A percentile compares a stretch with the other conserved stretches of the same genome.
phyloP scores from a whole-genome alignment of 2,888 invertebrate species.

The Noctua janthe region DNA sequence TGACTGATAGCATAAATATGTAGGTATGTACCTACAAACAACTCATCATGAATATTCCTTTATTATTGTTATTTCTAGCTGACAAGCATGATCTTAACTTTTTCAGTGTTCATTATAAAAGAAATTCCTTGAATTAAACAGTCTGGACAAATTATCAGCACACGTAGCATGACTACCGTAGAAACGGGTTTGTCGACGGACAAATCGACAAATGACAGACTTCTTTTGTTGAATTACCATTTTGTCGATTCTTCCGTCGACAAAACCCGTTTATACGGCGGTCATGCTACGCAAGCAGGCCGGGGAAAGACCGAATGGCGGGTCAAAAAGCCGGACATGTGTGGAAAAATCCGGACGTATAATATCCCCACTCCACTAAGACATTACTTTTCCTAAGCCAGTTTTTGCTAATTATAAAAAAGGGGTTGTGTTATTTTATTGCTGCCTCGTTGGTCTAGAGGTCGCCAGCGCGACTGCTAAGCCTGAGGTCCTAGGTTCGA shows the following conservation, averaged over 20 bases:
- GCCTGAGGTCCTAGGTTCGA: too few relatives aligned
- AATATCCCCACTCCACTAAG: not conserved
- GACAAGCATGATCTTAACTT: not conserved
- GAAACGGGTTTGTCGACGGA: too few relatives aligned
- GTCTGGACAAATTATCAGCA: not conserved
- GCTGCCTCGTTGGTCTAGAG: too few relatives aligned
- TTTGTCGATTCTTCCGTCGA: too few relatives aligned
- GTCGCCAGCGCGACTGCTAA: too few relatives aligned
- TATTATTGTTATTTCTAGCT: not conserved
- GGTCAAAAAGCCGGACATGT: not conserved
- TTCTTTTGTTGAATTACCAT: too few relatives aligned
- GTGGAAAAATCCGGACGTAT: not conserved
- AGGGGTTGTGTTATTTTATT: too few relatives aligned
- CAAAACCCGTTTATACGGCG: too few relatives aligned
- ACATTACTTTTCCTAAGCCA: not conserved
- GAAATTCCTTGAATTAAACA: not conserved
- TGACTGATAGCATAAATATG: not conserved
- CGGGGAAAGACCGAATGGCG: not conserved
- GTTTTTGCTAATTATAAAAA: not conserved
- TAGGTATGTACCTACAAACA: not conserved
- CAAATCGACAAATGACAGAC: too few relatives aligned
- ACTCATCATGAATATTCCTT: not conserved
- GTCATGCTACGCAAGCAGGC: too few relatives aligned
- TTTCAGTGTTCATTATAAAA: not conserved
- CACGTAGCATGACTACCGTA: too few relatives aligned